A percentile compares a stretch with the other conserved stretches of the same genome.
phyloP scores from a whole-genome alignment of 2,888 invertebrate species.

The Diarsia rubi region DNA sequence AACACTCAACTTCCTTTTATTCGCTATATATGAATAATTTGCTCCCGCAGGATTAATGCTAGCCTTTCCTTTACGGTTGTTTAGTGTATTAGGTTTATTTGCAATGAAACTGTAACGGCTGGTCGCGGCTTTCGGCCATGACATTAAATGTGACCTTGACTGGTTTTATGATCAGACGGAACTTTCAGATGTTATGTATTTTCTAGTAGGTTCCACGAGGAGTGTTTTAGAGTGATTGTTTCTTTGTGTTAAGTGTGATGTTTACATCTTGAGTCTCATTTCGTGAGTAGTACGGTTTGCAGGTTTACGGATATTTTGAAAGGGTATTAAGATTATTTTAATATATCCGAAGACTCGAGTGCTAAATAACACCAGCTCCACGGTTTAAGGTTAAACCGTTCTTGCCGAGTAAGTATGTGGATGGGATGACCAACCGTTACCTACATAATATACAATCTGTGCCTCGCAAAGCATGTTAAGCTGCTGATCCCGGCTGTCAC shows the following conservation, averaged over 20 bases:
- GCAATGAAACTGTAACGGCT: slow-evolving; percentile 59
- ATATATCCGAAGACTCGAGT: too few relatives aligned
- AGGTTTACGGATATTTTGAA: not conserved
- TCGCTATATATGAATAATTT: slow-evolving; percentile 48
- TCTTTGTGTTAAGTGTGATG: not conserved
- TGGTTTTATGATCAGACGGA: slow-evolving; percentile 50
- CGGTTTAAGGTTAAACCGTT: too few relatives aligned
- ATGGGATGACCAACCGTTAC: too few relatives aligned
- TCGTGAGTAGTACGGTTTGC: not conserved
- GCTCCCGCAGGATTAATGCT: slow-evolving; percentile 44
- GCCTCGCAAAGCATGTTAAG: too few relatives aligned
- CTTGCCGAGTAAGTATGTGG: too few relatives aligned
- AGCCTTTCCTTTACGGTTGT: slow-evolving; percentile 54
- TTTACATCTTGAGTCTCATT: not conserved
- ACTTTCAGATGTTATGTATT: slow-evolving; percentile 24
- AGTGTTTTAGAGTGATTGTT: slow-evolving; percentile 32
- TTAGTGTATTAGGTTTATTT: slow-evolving; percentile 62
- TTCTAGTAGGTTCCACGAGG: slow-evolving; percentile 10
- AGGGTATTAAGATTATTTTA: not conserved
- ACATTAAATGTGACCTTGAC: slow-evolving; percentile 53
- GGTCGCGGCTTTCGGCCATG: slow-evolving; percentile 36
- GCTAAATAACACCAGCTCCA: too few relatives aligned
- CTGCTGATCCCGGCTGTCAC: too few relatives aligned
- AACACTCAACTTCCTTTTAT: slow-evolving; percentile 25
- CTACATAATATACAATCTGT: too few relatives aligned